Base-by-base conservation (phyloP, 1,140 invertebrate genomes). In the Agrilus planipennis region DNA sequence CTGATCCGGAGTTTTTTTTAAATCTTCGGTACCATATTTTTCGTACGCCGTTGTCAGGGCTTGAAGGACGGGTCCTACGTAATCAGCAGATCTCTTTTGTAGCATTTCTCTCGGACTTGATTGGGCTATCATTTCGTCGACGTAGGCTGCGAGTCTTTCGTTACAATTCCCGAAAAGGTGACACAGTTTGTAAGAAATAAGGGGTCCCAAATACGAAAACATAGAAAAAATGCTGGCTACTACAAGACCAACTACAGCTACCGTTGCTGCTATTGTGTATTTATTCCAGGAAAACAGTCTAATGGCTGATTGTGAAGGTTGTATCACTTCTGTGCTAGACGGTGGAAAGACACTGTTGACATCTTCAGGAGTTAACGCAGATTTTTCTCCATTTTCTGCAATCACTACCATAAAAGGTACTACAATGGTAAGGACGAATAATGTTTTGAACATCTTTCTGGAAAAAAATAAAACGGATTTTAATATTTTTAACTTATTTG, bases 1-100 rank as follows among this genome's bases (percentile, higher is more conserved):
- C 45, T 42, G 50, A 32, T 44, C 38, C 49, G 42, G 49, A 32
- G 56, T 58, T 58, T 58, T 58, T 58, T 55, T 56, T 45, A 43
- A 25, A 23, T 52, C 19, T 19, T 15, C 12, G n/a, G 37, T 35
- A 11, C 34, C 39, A 34, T 50, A 55, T 45, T 50, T 46, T 28
- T 53, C 47, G 34, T 55, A 55, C 27, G 47, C 52, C 16, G 42
- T 46, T 2, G 35, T 42, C 9, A 49, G 29, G 28, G 50, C 45
- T n/a, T 44, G 25, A 22, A 52, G 23, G 20, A 55, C 41, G 0
- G 49, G 49, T 31, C 49, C 47, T 17, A 52, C 29, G 29, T 53
- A 53, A 23, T 53, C 51, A 4, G 46, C 29, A 34, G 51, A 42
- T 23, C 50, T 32, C 48, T 43, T 44, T 34, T 34, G 15, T 17